Conservation (phyloP, 2,113 vertebrate genomes). For the Chauna torquata region DNA sequence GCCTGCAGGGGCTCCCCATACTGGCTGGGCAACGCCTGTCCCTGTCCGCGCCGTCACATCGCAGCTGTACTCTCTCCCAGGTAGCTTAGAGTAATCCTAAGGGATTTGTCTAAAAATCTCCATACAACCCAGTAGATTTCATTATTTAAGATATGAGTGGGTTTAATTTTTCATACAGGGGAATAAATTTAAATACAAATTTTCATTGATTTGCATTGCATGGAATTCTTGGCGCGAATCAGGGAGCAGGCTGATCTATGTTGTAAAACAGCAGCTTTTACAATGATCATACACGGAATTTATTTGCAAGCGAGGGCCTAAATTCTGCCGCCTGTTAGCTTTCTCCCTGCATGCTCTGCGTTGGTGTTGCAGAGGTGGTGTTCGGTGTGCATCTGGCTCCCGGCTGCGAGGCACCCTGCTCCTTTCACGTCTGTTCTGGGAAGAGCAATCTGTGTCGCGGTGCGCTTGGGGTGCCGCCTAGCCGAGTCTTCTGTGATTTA, state of each 20-base stretch:
- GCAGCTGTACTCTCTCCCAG: not conserved
- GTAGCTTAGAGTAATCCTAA: not conserved
- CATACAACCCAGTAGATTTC: not conserved
- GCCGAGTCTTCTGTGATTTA: not conserved
- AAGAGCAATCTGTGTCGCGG: not conserved
- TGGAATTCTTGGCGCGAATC: not conserved
- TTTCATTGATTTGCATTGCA: not conserved
- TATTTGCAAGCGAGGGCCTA: not conserved
- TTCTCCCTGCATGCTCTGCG: not conserved
- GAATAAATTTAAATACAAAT: not conserved
- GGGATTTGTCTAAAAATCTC: not conserved
- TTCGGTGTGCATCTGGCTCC: fast-evolving
- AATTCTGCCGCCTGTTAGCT: not conserved
- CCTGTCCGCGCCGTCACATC: no score
- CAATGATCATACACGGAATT: fast-evolving
- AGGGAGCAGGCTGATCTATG: not conserved
- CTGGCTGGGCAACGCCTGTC: no score
- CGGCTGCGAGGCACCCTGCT: not conserved
- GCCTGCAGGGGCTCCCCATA: no score
- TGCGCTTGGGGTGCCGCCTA: not conserved
- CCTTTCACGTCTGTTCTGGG: not conserved
- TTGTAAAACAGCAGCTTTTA: not conserved
- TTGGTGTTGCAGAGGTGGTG: fast-evolving
- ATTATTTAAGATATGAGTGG: not conserved
- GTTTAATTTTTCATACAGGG: not conserved